Evolutionary conservation across 2,888 invertebrate species (phyloP).

Genomic region (Amphipyra berbera): DNA sequence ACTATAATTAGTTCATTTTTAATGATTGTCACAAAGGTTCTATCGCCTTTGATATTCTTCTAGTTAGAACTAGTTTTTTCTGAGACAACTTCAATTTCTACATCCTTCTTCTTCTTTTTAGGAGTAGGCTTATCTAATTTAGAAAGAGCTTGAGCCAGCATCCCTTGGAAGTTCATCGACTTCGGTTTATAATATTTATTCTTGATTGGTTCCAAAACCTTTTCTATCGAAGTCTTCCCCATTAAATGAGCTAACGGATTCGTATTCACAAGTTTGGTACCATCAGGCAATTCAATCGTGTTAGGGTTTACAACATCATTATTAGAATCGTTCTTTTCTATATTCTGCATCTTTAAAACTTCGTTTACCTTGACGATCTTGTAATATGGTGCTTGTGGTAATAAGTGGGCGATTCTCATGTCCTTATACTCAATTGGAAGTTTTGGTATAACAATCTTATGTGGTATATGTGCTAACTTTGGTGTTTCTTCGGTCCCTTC

Average conservation of each 20-base stretch:
- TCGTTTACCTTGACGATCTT: constrained; percentile 81
- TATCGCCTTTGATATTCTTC: no score
- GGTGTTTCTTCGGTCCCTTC: constrained; percentile 66
- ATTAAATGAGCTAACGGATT: constrained; percentile 82
- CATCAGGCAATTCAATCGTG: constrained; percentile 70
- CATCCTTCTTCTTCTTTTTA: constrained; percentile 22
- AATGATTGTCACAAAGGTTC: no score
- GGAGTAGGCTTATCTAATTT: constrained; percentile 58
- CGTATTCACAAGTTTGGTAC: constrained; percentile 75
- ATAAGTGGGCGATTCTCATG: constrained; percentile 76
- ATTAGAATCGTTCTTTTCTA: neutral
- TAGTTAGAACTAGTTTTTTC: neutral
- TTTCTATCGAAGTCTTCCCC: constrained; percentile 63
- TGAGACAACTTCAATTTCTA: neutral
- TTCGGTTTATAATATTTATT: constrained; percentile 74
- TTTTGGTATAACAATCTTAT: constrained; percentile 72
- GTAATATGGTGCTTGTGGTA: constrained; percentile 77
- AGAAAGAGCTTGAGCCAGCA: constrained; percentile 72
- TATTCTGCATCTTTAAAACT: constrained; percentile 41
- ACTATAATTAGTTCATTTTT: no score
- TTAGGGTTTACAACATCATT: constrained; percentile 7
- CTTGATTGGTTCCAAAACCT: constrained; percentile 58
- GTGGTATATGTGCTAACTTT: constrained; percentile 45
- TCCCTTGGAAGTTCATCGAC: constrained; percentile 66
- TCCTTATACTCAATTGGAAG: constrained; percentile 65